Conservation (phyloP, 2,113 vertebrate species). For the Dipodomys stephensi region DNA sequence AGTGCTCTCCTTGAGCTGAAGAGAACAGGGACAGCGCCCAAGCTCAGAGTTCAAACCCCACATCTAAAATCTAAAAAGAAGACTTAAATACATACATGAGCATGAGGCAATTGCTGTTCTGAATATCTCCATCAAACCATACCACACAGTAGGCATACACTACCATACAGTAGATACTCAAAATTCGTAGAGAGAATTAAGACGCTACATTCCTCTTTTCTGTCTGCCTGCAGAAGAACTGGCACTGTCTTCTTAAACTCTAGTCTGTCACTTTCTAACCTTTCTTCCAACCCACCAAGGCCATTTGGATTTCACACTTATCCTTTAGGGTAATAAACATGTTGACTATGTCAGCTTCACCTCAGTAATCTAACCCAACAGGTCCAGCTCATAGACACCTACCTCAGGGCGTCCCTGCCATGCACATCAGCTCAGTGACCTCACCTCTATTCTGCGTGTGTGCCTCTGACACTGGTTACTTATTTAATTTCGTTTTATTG, state of each 20-base stretch:
- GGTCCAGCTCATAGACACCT: not conserved
- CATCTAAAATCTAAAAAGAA: not conserved
- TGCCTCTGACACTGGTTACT: not conserved
- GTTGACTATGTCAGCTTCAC: too few species aligned
- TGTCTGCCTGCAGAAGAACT: not conserved
- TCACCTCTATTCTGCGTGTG: not conserved
- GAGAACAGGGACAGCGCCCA: too few species aligned
- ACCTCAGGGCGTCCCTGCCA: not conserved
- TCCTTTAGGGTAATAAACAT: not conserved
- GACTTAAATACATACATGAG: not conserved
- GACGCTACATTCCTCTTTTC: not conserved
- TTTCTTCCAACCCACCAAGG: not conserved
- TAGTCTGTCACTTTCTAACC: not conserved
- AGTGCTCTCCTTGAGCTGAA: too few species aligned
- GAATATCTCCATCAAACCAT: not conserved
- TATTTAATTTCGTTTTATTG: not conserved
- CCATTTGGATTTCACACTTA: not conserved
- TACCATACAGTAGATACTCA: not conserved
- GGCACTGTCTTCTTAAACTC: not conserved
- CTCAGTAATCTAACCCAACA: constrained; percentile 2
- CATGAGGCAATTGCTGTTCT: not conserved
- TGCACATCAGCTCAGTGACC: not conserved
- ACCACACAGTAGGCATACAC: not conserved
- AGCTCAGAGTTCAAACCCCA: too few species aligned
- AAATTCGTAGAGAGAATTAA: not conserved